A percentile compares a stretch with the other conserved stretches of the same genome.
Evolutionary conservation across 23 tunicate genomes (phyloP).

Genomic region (Trididemnum nubilum): DNA sequence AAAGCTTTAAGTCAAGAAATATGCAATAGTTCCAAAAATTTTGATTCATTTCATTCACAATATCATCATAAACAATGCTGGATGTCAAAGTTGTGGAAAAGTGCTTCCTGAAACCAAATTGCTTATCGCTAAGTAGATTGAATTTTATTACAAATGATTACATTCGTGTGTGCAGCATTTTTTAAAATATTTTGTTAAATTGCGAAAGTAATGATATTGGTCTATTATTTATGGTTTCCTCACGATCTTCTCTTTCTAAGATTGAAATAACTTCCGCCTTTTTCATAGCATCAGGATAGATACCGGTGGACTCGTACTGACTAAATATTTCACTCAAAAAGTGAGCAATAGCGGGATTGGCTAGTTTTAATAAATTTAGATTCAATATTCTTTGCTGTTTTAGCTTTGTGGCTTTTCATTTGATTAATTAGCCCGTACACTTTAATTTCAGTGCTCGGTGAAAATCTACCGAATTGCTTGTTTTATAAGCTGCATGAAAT

Average conservation of each 20-base stretch:
- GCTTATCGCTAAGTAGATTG: background rate
- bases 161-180: background rate
- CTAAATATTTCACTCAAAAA: conserved; percentile 16
- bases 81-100: background rate
- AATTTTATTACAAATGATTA: background rate
- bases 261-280: conserved; percentile 27
- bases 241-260: background rate
- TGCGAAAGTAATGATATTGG: conserved; percentile 20
- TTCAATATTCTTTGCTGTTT: background rate
- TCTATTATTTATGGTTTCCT: conserved; percentile 9
- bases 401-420: background rate
- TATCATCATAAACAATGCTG: background rate
- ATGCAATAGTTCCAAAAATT: background rate
- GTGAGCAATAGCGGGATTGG: background rate
- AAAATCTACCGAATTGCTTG: background rate
- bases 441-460: conserved; percentile 2
- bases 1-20: background rate
- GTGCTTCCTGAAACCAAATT: background rate
- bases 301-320: background rate
- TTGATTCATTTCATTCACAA: background rate
- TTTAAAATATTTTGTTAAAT: conserved; percentile 28
- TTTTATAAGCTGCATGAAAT: background rate
- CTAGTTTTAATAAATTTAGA: conserved; percentile 15
- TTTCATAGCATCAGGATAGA: conserved; percentile 18
- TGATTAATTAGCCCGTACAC: background rate